Evolutionary conservation across 23 tunicate genomes (phyloP).

Genomic region (Ascidia mentula): DNA sequence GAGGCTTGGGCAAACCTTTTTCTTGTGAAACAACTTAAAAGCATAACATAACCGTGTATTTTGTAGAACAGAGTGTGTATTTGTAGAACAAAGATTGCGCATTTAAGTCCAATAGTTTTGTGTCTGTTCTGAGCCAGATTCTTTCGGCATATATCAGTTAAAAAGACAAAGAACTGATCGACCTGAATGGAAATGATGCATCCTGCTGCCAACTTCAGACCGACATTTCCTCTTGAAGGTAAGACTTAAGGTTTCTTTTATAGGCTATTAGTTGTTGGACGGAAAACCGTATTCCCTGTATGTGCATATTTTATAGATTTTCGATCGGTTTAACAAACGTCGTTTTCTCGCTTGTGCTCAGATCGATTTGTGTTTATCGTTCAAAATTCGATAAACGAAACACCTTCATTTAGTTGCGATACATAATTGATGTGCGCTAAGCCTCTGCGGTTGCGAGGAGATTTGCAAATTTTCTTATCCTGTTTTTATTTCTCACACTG

Average conservation of each 20-base stretch:
- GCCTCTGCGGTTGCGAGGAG: not conserved
- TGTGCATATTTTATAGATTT: not conserved
- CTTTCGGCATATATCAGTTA: no score
- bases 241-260: not conserved
- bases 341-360: not conserved
- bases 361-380: not conserved
- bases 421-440: slow-evolving; percentile 1
- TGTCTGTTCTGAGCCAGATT: not conserved
- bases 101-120: not conserved
- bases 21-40: no score
- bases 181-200: slow-evolving; percentile 56
- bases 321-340: not conserved
- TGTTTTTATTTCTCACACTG: not conserved
- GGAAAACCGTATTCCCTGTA: no score
- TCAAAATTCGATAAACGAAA: no score
- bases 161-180: not conserved
- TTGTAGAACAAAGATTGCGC: no score
- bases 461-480: not conserved
- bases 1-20: no score
- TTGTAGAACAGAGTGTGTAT: no score
- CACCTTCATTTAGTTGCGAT: not conserved
- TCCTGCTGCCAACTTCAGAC: slow-evolving; percentile 64
- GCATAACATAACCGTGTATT: no score
- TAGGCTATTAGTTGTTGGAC: not conserved
- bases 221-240: slow-evolving; percentile 93